phyloP scores from a whole-genome alignment of 2,888 invertebrate species.

The Pinctada fucata region DNA sequence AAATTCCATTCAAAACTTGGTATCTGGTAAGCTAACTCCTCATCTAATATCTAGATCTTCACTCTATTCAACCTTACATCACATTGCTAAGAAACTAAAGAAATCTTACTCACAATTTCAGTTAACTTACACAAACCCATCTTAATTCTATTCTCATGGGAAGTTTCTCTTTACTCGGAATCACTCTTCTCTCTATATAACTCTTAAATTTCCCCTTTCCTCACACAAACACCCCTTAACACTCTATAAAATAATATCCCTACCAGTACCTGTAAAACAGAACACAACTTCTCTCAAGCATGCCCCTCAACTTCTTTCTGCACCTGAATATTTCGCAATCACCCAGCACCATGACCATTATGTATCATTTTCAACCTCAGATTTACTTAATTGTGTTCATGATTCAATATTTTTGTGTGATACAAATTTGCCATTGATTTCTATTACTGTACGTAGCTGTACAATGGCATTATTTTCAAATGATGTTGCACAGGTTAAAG shows the following conservation, averaged over 20 bases:
- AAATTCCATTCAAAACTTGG: conserved; percentile 7
- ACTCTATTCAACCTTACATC: not conserved
- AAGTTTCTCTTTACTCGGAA: conserved; percentile 19
- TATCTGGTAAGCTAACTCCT: conserved; percentile 14
- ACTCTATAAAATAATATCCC: conserved; percentile 9
- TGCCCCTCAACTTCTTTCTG: not conserved
- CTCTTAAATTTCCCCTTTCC: conserved; percentile 17
- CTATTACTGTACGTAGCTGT: conserved; percentile 9
- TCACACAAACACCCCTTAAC: not conserved
- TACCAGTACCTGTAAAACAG: conserved; percentile 17
- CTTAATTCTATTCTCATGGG: conserved; percentile 7
- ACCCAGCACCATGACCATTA: conserved; percentile 12
- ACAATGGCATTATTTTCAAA: not conserved
- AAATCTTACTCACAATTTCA: conserved; percentile 8
- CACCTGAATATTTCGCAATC: conserved; percentile 8
- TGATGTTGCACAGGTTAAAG: not conserved
- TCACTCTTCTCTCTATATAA: conserved; percentile 11
- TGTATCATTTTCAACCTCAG: conserved; percentile 5
- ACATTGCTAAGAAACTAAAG: conserved; percentile 1
- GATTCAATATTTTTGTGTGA: conserved; percentile 9
- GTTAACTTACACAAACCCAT: conserved; percentile 6
- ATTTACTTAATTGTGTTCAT: conserved; percentile 22
- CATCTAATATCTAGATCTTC: not conserved
- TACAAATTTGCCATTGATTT: not conserved
- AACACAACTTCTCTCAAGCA: not conserved